These are phyloP conservation scores for Miichthys miiuy DNA, from an alignment of 2,797 vertebrate genomes.

Conservation along the genomic window DNA sequence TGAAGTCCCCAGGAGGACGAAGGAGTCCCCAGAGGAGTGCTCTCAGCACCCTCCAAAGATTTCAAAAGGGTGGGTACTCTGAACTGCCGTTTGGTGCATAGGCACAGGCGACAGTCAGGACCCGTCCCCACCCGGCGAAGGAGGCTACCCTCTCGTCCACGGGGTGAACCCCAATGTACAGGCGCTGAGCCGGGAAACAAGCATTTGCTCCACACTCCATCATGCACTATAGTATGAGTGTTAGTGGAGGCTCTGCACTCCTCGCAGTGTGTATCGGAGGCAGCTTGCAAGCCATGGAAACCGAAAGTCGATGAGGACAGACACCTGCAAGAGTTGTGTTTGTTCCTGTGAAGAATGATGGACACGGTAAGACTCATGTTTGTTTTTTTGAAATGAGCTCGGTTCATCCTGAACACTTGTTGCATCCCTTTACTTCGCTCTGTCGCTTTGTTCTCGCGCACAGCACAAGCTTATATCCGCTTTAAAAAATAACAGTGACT, in stretches of 20 bases:
- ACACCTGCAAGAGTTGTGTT: background rate
- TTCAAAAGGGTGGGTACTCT: too few species aligned
- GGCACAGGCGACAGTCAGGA: too few species aligned
- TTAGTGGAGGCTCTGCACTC: background rate
- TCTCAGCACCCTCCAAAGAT: too few species aligned
- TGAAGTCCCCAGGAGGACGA: too few species aligned
- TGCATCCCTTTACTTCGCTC: background rate
- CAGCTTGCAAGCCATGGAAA: background rate
- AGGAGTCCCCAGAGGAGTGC: too few species aligned
- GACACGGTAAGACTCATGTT: conserved; percentile 67
- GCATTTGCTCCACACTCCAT: background rate
- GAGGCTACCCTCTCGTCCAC: too few species aligned
- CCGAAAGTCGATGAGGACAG: background rate
- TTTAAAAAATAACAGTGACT: background rate
- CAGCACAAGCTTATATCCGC: accelerated
- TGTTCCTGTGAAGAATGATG: conserved; percentile 43
- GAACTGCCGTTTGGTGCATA: too few species aligned
- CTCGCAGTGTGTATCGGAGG: background rate
- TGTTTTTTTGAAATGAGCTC: background rate
- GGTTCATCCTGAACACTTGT: background rate
- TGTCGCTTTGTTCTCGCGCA: too few species aligned
- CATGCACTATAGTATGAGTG: accelerated
- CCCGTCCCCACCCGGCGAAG: too few species aligned
- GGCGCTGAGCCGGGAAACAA: too few species aligned
- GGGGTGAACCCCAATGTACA: too few species aligned